Evolutionary conservation across 1,140 invertebrate genomes (phyloP).

Genomic region (Caenorhabditis tropicalis): DNA sequence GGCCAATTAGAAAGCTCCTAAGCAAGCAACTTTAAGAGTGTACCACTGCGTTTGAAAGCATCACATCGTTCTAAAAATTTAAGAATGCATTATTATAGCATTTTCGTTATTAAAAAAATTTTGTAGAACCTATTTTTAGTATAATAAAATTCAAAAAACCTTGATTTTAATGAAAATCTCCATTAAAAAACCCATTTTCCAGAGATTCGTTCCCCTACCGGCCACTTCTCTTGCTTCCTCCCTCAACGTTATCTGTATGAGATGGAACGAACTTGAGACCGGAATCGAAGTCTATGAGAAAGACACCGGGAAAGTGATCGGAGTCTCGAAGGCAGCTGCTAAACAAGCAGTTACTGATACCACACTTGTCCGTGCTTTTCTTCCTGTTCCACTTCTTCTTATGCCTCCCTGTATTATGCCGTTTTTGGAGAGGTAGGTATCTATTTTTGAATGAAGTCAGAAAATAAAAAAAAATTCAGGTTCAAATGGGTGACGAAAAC

Average conservation of each 20-base stretch:
- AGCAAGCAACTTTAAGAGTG: too few relatives aligned
- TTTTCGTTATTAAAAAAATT: too few relatives aligned
- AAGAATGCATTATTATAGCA: too few relatives aligned
- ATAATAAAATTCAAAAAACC: too few relatives aligned
- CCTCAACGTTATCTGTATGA: slow-evolving; percentile 75
- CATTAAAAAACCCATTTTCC: slow-evolving; percentile 39
- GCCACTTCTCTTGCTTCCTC: slow-evolving; percentile 74
- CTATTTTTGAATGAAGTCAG: background rate
- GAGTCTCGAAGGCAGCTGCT: slow-evolving; percentile 75
- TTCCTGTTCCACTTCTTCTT: slow-evolving; percentile 65
- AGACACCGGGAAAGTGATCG: slow-evolving; percentile 72
- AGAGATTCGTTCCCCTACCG: slow-evolving; percentile 75
- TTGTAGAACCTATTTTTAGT: too few relatives aligned
- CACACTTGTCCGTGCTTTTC: slow-evolving; percentile 64
- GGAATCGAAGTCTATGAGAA: slow-evolving; percentile 75
- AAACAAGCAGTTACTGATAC: slow-evolving; percentile 71
- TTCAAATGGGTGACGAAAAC: slow-evolving; percentile 58
- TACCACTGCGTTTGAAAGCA: too few relatives aligned
- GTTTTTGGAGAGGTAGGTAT: slow-evolving; percentile 63
- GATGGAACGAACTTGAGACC: slow-evolving; percentile 74
- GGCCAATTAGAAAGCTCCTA: too few relatives aligned
- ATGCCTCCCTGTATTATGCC: slow-evolving; percentile 68
- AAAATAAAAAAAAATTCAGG: slow-evolving; percentile 53
- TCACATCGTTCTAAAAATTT: too few relatives aligned
- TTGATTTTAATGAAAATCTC: background rate